phyloP scores from a whole-genome alignment of 2,797 vertebrate genomes.

The Margarornis squamiger region DNA sequence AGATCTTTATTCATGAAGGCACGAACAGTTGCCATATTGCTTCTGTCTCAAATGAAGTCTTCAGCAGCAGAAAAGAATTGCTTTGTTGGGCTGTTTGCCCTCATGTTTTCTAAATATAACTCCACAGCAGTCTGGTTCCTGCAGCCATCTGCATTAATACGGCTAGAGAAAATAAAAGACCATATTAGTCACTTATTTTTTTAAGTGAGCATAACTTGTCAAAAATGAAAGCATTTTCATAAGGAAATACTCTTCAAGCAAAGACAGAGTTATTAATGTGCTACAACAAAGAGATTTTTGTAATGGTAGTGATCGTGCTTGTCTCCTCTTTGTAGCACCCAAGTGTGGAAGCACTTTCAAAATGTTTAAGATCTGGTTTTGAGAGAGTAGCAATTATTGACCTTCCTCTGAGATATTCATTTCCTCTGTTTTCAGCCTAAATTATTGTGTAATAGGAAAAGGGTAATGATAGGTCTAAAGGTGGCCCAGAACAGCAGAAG shows the following conservation, averaged over 20 bases:
- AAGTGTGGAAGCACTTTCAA: neutral
- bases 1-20: neutral
- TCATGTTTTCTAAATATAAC: slow-evolving; percentile 15
- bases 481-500: neutral
- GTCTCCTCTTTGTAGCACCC: neutral
- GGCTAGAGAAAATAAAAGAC: neutral
- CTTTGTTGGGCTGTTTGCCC: neutral
- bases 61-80: neutral
- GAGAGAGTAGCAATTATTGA: neutral
- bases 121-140: neutral
- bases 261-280: neutral
- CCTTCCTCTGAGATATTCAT: neutral
- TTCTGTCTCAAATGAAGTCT: neutral
- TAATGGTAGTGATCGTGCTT: neutral
- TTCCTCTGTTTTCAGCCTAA: neutral
- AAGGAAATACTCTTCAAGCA: neutral
- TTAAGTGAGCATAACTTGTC: neutral
- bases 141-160: neutral
- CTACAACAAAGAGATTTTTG: neutral
- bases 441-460: neutral
- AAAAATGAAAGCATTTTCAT: neutral
- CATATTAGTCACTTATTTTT: neutral
- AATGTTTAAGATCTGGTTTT: neutral
- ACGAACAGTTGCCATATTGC: neutral
- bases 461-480: neutral